A percentile compares a stretch with the other conserved stretches of the same genome.
Conservation (phyloP, 2,797 vertebrate genomes). For the Anguilla pacifica region DNA sequence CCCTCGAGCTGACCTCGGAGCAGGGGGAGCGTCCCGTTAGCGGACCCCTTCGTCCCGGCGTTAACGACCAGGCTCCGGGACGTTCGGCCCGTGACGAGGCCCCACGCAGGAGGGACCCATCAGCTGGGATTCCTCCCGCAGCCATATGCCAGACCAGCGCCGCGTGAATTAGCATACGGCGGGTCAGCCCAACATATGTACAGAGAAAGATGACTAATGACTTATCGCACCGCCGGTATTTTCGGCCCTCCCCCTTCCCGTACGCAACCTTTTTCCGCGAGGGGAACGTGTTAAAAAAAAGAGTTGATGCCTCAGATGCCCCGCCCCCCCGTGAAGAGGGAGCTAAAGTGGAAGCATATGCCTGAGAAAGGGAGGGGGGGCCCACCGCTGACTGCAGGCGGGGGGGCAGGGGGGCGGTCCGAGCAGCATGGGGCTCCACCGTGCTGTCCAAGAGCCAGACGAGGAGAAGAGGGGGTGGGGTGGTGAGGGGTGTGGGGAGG, state of each 20-base stretch:
- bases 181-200: slow-evolving; percentile 99
- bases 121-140: slow-evolving; percentile 88
- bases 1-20: slow-evolving; percentile 70
- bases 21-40: slow-evolving; percentile 71
- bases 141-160: slow-evolving; percentile 98
- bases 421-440: slow-evolving; percentile 79
- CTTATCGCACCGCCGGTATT: slow-evolving; percentile 98
- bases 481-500: not conserved
- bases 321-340: slow-evolving; percentile 20
- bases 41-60: slow-evolving; percentile 77
- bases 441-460: slow-evolving; percentile 67
- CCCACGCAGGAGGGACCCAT: slow-evolving; percentile 88
- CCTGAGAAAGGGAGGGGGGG: slow-evolving; percentile 65
- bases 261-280: slow-evolving; percentile 81
- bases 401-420: slow-evolving; percentile 49
- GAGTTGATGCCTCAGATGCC: slow-evolving; percentile 5
- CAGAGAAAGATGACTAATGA: slow-evolving; percentile 99
- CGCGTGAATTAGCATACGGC: slow-evolving; percentile 94
- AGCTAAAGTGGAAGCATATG: slow-evolving; percentile 81
- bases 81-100: slow-evolving; percentile 92
- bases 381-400: slow-evolving; percentile 56
- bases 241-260: slow-evolving; percentile 89
- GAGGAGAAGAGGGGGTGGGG: slow-evolving; percentile 32
- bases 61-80: slow-evolving; percentile 85
- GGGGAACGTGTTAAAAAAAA: not conserved